Conservation (phyloP, 2,888 invertebrate species). For the Crepidodera aurea region DNA sequence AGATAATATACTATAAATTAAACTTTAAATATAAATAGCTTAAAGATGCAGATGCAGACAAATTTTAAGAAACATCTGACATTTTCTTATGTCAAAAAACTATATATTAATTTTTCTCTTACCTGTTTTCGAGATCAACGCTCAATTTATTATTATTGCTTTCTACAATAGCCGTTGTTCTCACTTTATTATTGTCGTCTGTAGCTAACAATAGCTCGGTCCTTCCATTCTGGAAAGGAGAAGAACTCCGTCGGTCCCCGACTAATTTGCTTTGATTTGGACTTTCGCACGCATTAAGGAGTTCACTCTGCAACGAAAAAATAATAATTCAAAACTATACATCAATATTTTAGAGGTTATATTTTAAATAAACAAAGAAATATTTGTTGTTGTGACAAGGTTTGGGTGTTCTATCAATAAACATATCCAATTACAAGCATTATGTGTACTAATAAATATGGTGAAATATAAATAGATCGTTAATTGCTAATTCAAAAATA, state of each 20-base stretch:
- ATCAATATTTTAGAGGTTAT: too few relatives aligned
- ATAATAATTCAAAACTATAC: too few relatives aligned
- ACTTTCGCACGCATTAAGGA: conserved; percentile 42
- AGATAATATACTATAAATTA: too few relatives aligned
- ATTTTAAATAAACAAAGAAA: too few relatives aligned
- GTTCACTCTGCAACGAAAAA: conserved; percentile 33
- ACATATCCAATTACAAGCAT: neutral
- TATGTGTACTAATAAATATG: too few relatives aligned
- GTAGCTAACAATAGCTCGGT: conserved; percentile 78
- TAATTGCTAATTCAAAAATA: too few relatives aligned
- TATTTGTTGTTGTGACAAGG: too few relatives aligned
- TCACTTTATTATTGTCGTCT: conserved; percentile 69
- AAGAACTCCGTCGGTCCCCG: conserved; percentile 64
- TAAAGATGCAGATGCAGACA: too few relatives aligned
- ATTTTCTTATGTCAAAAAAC: too few relatives aligned
- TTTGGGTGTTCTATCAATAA: conserved; percentile 5
- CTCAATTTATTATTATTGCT: conserved; percentile 65
- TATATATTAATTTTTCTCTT: too few relatives aligned
- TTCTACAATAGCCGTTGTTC: conserved; percentile 69
- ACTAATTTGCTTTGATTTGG: conserved; percentile 59
- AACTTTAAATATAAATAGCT: neutral
- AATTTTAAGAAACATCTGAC: too few relatives aligned
- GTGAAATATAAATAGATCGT: too few relatives aligned
- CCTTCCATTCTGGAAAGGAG: conserved; percentile 74
- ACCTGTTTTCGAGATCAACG: conserved; percentile 68